These are phyloP conservation scores for Tribolium madens DNA, from an alignment of 1,140 invertebrate genomes.

Conservation along the genomic window DNA sequence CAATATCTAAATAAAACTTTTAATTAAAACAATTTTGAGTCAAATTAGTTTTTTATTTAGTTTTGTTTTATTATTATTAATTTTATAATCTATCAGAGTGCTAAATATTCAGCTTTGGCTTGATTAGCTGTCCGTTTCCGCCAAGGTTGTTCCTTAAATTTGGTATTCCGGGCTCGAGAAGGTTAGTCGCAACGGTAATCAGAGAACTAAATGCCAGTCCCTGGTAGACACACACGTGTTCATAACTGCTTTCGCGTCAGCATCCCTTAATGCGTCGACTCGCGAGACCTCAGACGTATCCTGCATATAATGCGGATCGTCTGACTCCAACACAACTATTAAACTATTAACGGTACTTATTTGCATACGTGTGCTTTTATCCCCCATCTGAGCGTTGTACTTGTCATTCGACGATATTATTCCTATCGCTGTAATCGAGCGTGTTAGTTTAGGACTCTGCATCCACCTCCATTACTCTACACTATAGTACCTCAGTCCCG, in stretches of 20 bases:
- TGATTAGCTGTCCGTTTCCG: neutral
- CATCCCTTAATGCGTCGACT: constrained; percentile 50
- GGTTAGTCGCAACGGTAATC: constrained; percentile 52
- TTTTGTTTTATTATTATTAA: too few species aligned
- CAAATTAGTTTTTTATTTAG: too few species aligned
- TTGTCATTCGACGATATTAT: constrained; percentile 15
- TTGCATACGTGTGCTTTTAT: constrained; percentile 41
- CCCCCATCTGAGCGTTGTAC: neutral
- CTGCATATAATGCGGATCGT: constrained; percentile 38
- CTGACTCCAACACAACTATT: constrained; percentile 40
- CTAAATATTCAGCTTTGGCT: neutral
- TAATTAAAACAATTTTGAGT: too few species aligned
- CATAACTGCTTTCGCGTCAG: constrained; percentile 53
- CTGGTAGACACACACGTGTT: constrained; percentile 48
- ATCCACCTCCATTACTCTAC: neutral
- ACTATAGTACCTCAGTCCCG: neutral
- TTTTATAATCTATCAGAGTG: neutral
- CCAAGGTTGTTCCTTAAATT: constrained; percentile 22
- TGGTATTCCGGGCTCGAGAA: constrained; percentile 46
- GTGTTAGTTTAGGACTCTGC: constrained; percentile 17
- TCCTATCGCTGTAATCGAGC: constrained; percentile 23
- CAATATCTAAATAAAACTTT: too few species aligned
- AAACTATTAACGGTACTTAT: constrained; percentile 47
- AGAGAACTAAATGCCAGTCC: constrained; percentile 51
- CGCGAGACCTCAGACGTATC: constrained; percentile 43